Percentiles rank a stretch among this genome's conserved stretches.
Conservation (phyloP, 2,113 vertebrate genomes). For the Colaptes auratus region DNA sequence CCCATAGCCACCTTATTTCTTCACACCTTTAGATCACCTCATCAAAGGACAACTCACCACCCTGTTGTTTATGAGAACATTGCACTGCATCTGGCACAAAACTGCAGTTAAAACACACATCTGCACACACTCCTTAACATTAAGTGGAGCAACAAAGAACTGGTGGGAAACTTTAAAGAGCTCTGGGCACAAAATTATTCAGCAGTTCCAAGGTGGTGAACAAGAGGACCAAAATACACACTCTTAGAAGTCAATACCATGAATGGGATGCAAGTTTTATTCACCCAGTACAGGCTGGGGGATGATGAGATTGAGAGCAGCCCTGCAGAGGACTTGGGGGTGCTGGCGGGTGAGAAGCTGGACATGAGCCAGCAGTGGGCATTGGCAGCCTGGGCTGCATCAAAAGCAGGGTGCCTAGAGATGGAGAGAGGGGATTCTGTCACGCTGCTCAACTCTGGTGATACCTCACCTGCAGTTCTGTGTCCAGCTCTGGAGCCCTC, state of each 20-base stretch:
- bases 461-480: no score
- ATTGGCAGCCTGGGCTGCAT: no score
- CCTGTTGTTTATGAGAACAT: accelerated
- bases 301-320: no score
- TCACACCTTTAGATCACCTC: not conserved
- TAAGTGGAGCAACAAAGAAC: not conserved
- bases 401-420: no score
- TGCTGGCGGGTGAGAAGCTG: no score
- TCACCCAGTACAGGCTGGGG: not conserved
- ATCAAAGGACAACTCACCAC: not conserved
- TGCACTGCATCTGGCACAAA: not conserved
- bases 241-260: not conserved
- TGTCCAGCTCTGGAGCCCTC: no score
- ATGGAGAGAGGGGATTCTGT: no score
- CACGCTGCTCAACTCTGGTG: no score
- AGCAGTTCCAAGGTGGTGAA: not conserved
- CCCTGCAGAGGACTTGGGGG: no score
- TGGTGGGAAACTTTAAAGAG: not conserved
- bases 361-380: no score
- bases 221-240: not conserved
- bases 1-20: not conserved
- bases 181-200: not conserved
- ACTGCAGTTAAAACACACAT: not conserved
- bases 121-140: not conserved
- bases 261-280: not conserved